Evolutionary conservation across 2,113 vertebrate genomes (phyloP), one percentile per base, ranked within the genome.

Genomic region (Eonycteris spelaea): DNA sequence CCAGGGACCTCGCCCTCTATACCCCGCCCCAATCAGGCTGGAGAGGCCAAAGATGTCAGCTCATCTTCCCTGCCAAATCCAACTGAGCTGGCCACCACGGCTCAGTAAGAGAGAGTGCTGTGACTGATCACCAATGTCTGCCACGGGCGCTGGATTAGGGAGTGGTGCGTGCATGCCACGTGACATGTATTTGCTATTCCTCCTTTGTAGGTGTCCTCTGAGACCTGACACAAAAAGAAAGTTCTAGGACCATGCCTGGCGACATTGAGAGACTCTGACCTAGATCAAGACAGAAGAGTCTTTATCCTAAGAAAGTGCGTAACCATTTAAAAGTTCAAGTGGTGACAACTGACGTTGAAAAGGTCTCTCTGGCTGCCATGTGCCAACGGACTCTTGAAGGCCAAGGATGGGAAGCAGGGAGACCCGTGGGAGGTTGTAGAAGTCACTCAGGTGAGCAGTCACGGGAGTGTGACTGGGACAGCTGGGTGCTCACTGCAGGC

Each of bases 51-150:
- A 22, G 71, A 33, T 65, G n/a, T 71, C 85, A 48, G 22, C 13
- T 30, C 63, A 28, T 21, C 43, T 67, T 13, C n/a, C 53, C 55
- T 82, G 30, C 77, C 38, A 68, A 57, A 65, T 61, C 51, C 83
- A 75, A 13, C 2, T 9, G 18, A 48, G 55, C 35, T n/a, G 57
- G n/a, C 43, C 53, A 18, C 33, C 79, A 33, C 70, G 38, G 53
- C 35, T 87, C 82, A 38, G 4, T 33, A 26, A 40, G 19, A 53
- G 13, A 19, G 79, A 68, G 26, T 21, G 28, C 80, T 35, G 38
- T 21, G 78, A 48, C 75, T 74, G 53, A 80, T 77, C 85, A 65
- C 51, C 57, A 63, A 75, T 82, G 94, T 92, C 94, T 91, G 77
- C 59, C 59, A 9, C 0, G 24, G 77, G 33, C 0, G 3, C 61